Evolutionary conservation across 1,140 invertebrate genomes (phyloP), one percentile per base, ranked within the genome.

Genomic region (Macrocentrus cingulum): DNA sequence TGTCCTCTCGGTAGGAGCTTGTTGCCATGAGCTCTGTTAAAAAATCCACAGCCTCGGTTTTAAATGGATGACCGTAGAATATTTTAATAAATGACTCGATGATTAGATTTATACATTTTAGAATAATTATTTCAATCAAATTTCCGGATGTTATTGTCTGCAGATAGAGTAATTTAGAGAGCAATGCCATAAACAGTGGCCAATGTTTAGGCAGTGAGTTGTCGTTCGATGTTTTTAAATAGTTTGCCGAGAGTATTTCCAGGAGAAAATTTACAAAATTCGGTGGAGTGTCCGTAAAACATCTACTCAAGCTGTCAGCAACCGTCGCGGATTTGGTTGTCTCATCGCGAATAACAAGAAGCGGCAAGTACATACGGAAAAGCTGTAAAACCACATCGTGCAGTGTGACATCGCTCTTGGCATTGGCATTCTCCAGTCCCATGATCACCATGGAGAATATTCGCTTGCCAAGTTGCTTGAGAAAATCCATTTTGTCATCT

Each of bases 401-500:
- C n/a, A 79, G 54, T 13, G 64, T 62, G 36, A 74, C 63, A 23
- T 79, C 75, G 22, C 61, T 62, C 53, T 69, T 69, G n/a, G 70
- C n/a, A 45, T 69, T 68, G 3, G 77, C 54, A 49, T 62, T 56
- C 48, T 75, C 74, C 2, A 79, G 46, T 23, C 78, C 74, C 41
- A 76, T 61, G 20, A 80, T 56, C 8, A 78, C 55, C 69, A 69
- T 69, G 9, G 70, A 76, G 54, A 79, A 80, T 59, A 79, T 77
- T 41, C 54, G 63, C 50, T 74, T 75, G 4, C 68, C 67, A 1
- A 72, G 55, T 8, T 65, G 39, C 34, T 65, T 70, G 20, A 76
- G 59, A 23, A 68, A 67, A 13, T 6, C 0, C 1, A 18, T 8
- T 11, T 69, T 62, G 54, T 76, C 39, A 25, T 80, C 75, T 0